Evolutionary conservation across 1,140 invertebrate species (phyloP).

Genomic region (Tetramorium simillimum): DNA sequence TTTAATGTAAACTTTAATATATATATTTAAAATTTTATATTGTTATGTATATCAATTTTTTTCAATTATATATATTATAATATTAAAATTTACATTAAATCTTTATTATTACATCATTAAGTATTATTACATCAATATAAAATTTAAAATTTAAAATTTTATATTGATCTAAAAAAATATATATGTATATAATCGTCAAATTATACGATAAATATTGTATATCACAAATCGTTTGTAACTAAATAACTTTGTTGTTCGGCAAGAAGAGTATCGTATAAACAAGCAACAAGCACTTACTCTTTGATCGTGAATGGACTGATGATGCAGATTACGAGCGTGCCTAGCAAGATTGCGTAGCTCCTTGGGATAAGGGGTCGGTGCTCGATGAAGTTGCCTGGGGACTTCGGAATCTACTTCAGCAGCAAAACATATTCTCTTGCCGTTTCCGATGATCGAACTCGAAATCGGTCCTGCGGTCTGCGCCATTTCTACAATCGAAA

Average conservation of each 20-base stretch:
- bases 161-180: not conserved
- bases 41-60: too few species aligned
- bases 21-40: not conserved
- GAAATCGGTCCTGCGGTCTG: constrained; percentile 81
- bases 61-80: too few species aligned
- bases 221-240: not conserved
- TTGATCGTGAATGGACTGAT: constrained; percentile 82
- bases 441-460: constrained; percentile 80
- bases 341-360: constrained; percentile 94
- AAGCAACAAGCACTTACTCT: constrained; percentile 71
- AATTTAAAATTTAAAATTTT: not conserved
- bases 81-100: too few species aligned
- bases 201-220: not conserved
- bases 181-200: too few species aligned
- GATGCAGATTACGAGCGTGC: constrained; percentile 87
- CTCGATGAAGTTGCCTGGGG: constrained; percentile 89
- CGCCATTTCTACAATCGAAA: constrained; percentile 75
- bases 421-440: constrained; percentile 89
- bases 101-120: too few species aligned
- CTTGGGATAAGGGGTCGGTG: constrained; percentile 97
- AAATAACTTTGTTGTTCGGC: not conserved
- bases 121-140: too few species aligned
- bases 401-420: constrained; percentile 87
- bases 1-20: not conserved
- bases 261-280: not conserved